Evolutionary conservation across 1,140 invertebrate genomes (phyloP).

Genomic region (Bombus affinis): DNA sequence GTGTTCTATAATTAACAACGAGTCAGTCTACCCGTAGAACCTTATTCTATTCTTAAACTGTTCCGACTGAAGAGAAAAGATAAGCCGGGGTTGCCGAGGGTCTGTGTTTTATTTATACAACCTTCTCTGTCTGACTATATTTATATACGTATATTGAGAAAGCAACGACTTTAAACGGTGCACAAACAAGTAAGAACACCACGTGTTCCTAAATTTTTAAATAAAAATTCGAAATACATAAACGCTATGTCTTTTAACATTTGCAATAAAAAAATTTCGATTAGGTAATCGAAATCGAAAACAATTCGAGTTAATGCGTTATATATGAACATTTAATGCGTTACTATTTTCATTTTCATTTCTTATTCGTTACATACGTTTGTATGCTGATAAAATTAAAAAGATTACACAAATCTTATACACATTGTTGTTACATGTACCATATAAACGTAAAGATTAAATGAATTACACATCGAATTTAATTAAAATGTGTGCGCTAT

Average conservation of each 20-base stretch:
- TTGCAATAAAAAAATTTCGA: not conserved
- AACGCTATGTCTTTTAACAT: not conserved
- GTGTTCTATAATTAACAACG: slow-evolving; percentile 54
- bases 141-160: slow-evolving; percentile 46
- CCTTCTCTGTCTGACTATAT: slow-evolving; percentile 56
- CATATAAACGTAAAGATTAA: not conserved
- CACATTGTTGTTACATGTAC: not conserved
- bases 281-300: not conserved
- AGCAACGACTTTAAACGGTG: slow-evolving; percentile 39
- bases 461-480: not conserved
- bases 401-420: too few species aligned
- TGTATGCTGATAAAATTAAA: too few species aligned
- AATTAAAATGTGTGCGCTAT: not conserved
- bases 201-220: not conserved
- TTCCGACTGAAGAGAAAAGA: slow-evolving; percentile 60
- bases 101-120: slow-evolving; percentile 64
- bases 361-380: not conserved
- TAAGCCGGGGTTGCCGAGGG: slow-evolving; percentile 57
- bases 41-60: slow-evolving; percentile 66
- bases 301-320: not conserved
- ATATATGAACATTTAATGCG: not conserved
- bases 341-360: too few species aligned
- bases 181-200: slow-evolving; percentile 34
- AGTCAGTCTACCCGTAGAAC: slow-evolving; percentile 54
- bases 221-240: not conserved